Evolutionary conservation across 2,113 vertebrate genomes (phyloP).

Genomic region (Cryptomyrus ogoouensis): DNA sequence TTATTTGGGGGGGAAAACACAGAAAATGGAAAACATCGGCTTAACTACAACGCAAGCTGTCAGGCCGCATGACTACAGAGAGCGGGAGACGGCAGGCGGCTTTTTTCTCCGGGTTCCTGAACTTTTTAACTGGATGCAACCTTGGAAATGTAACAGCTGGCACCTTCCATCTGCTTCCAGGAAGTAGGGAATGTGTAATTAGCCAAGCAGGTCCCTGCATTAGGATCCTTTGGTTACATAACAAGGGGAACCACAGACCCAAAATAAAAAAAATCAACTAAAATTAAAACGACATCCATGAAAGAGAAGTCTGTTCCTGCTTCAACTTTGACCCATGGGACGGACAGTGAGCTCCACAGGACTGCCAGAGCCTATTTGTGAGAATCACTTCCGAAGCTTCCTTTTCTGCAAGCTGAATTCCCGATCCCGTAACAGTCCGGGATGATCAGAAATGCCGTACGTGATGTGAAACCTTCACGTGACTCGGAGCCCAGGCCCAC

Average conservation of each 20-base stretch:
- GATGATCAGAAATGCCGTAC: not conserved
- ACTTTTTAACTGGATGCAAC: slow-evolving; percentile 31
- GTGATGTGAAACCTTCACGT: not conserved
- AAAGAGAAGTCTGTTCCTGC: not conserved
- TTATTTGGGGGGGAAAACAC: not conserved
- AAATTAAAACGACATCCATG: not conserved
- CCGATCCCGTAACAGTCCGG: not conserved
- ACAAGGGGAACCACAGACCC: slow-evolving; percentile 19
- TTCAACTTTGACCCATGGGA: not conserved
- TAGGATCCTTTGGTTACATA: slow-evolving; percentile 27
- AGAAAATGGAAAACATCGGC: not conserved
- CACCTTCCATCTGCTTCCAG: slow-evolving; percentile 22
- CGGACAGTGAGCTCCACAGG: not conserved
- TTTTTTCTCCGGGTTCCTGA: slow-evolving; percentile 37
- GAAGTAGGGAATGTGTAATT: slow-evolving; percentile 23
- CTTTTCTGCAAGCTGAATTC: not conserved
- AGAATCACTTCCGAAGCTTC: not conserved
- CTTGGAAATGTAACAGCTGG: slow-evolving; percentile 33
- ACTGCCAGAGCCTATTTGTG: not conserved
- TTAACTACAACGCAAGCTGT: slow-evolving; percentile 29
- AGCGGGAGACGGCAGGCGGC: slow-evolving; percentile 48
- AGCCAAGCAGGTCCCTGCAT: slow-evolving; percentile 25
- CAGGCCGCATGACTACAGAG: slow-evolving; percentile 50
- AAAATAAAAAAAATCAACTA: not conserved
- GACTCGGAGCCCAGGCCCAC: not conserved